Evolutionary conservation across 1,140 invertebrate genomes (phyloP), one percentile per base, ranked within the genome.

Genomic region (Euglossa dilemma): DNA sequence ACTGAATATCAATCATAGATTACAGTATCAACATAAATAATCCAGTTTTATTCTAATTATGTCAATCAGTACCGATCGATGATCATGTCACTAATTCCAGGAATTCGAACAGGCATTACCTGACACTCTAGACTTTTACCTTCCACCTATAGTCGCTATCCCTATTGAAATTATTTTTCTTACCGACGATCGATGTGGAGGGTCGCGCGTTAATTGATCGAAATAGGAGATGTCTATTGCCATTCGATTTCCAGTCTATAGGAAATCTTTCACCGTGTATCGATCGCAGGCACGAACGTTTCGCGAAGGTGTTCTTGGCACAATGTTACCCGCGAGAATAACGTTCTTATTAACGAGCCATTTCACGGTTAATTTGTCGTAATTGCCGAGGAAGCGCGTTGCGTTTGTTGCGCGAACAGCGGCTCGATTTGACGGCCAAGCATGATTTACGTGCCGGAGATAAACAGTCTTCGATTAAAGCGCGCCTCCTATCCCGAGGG

Each of bases 341-440:
- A 50, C 43, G 28, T 36, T 71, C 70, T 84, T 83, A 78, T 79
- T 84, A 86, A 80, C 75, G 63, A 59, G 43, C 25, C 47, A 77
- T 85, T 88, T 86, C 78, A 89, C 36, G 45, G 74, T 85, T 86
- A 82, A 81, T 86, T 80, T 72, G 43, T 75, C 23, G 50, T 80
- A 72, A 88, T 84, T 88, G 73, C 81, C 76, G 43, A 61, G 36
- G 23, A 47, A 78, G 54, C 70, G 59, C 16, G 23, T 86, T 50
- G 25, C 69, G 28, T 66, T 59, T 16, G 69, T 78, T 77, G 71
- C 25, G 67, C 61, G 59, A 63, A 71, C 72, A 63, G 67, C 80
- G 80, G 73, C 16, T n/a, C 63, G 59, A 87, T 75, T 87, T 87
- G 52, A 78, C 57, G 79, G 73, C 36, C 43, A 8, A 28, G 43